Evolutionary conservation across 64 coral and sea anemone genomes (phyloP).

Genomic region (Dendrophyllia cribrosa): DNA sequence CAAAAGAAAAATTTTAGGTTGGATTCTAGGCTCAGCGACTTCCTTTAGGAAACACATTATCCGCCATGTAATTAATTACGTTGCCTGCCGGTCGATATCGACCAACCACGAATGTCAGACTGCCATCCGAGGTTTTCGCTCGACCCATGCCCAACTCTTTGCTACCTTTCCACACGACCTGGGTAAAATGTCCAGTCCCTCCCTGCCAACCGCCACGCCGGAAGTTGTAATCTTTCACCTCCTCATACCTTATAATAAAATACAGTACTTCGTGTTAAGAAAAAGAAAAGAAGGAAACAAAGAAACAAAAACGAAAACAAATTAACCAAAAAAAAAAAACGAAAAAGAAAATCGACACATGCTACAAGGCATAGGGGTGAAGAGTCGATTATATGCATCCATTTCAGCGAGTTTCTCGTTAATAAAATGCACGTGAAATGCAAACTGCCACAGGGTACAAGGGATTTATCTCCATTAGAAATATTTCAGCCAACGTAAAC

Average conservation of each 20-base stretch:
- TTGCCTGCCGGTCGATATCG: slow-evolving; percentile 94
- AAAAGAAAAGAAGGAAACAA: too few species aligned
- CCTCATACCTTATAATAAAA: slow-evolving; percentile 55
- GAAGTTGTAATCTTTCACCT: slow-evolving; percentile 80
- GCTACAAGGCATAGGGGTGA: too few species aligned
- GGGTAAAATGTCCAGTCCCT: slow-evolving; percentile 87
- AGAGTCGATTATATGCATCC: too few species aligned
- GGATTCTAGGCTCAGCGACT: neutral
- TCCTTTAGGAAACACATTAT: slow-evolving; percentile 70
- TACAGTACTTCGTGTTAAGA: too few species aligned
- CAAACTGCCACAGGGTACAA: too few species aligned
- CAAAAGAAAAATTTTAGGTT: neutral
- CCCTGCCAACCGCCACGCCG: slow-evolving; percentile 68
- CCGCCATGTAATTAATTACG: slow-evolving; percentile 73
- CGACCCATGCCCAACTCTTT: slow-evolving; percentile 92
- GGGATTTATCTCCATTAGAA: too few species aligned
- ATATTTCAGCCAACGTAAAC: too few species aligned
- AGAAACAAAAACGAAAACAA: too few species aligned
- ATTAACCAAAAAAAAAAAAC: too few species aligned
- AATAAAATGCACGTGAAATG: too few species aligned
- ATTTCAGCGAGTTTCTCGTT: too few species aligned
- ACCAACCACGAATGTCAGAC: slow-evolving; percentile 84
- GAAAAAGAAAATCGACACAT: too few species aligned
- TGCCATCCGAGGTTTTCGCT: slow-evolving; percentile 81
- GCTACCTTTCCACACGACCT: slow-evolving; percentile 89